phyloP scores from a whole-genome alignment of 2,113 vertebrate genomes.

The Chionis minor region DNA sequence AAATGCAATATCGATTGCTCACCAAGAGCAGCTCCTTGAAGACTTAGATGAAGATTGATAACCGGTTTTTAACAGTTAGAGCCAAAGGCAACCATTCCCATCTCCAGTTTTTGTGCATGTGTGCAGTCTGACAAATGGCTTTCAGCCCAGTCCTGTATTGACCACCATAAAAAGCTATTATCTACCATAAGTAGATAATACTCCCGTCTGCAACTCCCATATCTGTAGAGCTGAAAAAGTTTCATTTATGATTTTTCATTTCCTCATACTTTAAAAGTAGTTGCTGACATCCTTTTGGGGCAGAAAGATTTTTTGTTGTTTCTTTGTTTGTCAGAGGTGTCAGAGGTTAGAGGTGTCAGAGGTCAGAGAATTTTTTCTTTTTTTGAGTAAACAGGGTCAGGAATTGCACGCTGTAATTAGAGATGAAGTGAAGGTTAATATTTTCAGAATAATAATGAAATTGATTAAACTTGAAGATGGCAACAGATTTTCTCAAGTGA shows the following conservation, averaged over 20 bases:
- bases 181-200: neutral
- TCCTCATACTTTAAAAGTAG: neutral
- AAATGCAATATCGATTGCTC: conserved; percentile 71
- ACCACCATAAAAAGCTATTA: conserved; percentile 5
- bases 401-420: neutral
- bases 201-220: neutral
- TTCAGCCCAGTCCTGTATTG: neutral
- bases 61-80: conserved; percentile 35
- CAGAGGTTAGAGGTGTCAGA: neutral
- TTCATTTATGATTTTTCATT: neutral
- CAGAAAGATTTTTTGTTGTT: neutral
- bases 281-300: neutral
- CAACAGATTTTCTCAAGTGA: neutral
- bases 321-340: neutral
- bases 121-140: neutral
- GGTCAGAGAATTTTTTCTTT: neutral
- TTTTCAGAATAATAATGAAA: neutral
- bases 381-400: neutral
- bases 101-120: conserved; percentile 10
- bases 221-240: neutral
- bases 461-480: neutral
- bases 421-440: neutral
- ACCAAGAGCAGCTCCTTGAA: conserved; percentile 51
- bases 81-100: conserved; percentile 37
- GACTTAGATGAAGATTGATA: conserved; percentile 57